A percentile compares a stretch with the other conserved stretches of the same genome.
These are phyloP conservation scores for Umimayanthus kanabou DNA, from an alignment of 92 coral and sea anemone species.

Conservation along the genomic window DNA sequence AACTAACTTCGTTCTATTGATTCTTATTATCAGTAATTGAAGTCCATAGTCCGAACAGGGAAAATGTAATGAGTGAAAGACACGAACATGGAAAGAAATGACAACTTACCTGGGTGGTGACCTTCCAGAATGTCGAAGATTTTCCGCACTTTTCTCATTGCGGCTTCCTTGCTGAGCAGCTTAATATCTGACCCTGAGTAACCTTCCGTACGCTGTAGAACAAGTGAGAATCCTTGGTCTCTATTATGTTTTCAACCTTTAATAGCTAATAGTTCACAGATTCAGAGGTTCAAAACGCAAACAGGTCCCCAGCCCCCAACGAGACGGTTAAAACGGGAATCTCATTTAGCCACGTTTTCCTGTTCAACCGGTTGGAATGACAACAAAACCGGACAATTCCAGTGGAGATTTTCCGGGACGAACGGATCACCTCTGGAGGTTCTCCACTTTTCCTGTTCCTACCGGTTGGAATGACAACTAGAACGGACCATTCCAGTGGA, in stretches of 20 bases:
- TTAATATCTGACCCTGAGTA: slow-evolving; percentile 97
- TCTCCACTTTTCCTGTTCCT: too few species aligned
- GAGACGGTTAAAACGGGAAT: not conserved
- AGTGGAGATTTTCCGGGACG: too few species aligned
- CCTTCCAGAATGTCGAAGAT: slow-evolving; percentile 91
- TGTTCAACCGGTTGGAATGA: too few species aligned
- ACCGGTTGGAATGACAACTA: too few species aligned
- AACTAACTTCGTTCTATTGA: too few species aligned
- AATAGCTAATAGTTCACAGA: not conserved
- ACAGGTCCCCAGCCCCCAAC: not conserved
- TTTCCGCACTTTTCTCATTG: slow-evolving; percentile 96
- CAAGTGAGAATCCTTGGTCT: not conserved
- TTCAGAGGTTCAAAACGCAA: not conserved
- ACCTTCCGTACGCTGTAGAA: slow-evolving; percentile 81
- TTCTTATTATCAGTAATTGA: too few species aligned
- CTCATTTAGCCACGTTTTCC: too few species aligned
- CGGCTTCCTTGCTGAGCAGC: slow-evolving; percentile 94
- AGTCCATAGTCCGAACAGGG: too few species aligned
- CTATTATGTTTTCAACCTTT: not conserved
- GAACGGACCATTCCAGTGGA: too few species aligned
- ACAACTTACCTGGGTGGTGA: slow-evolving; percentile 70
- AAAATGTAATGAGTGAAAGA: not conserved
- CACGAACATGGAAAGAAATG: not conserved
- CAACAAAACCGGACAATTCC: too few species aligned
- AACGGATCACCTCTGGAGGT: too few species aligned